Percentiles rank a stretch among this genome's conserved stretches.
These are phyloP conservation scores for Mico argentatus DNA, from an alignment of 2,797 vertebrate genomes.

Conservation along the genomic window DNA sequence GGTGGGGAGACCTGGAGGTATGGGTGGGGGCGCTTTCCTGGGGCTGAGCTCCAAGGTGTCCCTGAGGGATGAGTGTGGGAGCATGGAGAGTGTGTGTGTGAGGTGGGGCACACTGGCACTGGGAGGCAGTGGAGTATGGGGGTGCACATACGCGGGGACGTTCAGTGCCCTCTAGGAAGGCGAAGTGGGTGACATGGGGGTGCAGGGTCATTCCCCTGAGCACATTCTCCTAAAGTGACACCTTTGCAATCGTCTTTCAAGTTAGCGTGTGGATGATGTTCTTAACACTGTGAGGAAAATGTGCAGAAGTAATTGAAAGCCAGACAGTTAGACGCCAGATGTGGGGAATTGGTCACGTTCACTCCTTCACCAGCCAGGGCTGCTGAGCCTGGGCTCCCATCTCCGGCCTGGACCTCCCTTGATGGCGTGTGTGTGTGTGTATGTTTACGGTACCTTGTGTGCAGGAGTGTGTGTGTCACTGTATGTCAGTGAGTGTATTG, in stretches of 20 bases:
- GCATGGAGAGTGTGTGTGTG: not conserved
- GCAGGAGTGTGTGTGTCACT: not conserved
- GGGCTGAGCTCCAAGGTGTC: not conserved
- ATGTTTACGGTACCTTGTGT: not conserved
- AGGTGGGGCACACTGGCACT: rapidly evolving
- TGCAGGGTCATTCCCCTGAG: not conserved
- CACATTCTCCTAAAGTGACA: not conserved
- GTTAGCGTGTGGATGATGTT: not conserved
- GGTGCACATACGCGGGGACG: rapidly evolving
- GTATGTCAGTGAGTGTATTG: not conserved
- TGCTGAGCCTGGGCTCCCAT: not conserved
- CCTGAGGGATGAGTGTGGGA: not conserved
- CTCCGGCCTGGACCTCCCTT: not conserved
- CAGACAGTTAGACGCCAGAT: not conserved
- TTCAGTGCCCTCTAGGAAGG: not conserved
- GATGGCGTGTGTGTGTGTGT: not conserved
- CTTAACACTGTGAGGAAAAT: not conserved
- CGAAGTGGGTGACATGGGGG: no score
- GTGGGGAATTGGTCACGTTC: not conserved
- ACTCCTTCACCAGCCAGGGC: not conserved
- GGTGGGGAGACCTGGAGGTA: not conserved
- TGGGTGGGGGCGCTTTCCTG: not conserved
- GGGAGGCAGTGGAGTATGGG: not conserved
- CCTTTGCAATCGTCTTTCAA: not conserved
- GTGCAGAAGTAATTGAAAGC: not conserved